Percentiles rank a stretch among this genome's conserved stretches.
Conservation (phyloP, 1,140 invertebrate genomes). For the Heliothis subflexa region DNA sequence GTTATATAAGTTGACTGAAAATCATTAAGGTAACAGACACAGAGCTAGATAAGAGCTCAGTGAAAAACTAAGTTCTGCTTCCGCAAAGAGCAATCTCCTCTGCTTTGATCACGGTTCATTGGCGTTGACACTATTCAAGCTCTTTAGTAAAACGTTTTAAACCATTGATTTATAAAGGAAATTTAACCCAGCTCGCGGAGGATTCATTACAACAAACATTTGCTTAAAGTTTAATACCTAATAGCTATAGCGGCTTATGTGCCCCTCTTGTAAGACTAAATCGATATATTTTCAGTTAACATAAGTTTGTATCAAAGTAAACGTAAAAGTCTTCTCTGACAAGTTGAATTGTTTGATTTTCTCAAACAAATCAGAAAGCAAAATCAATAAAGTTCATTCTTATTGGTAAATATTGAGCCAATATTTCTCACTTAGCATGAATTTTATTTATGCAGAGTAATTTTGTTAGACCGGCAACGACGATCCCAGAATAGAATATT, state of each 20-base stretch:
- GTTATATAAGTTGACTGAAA: background rate
- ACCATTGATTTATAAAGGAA: constrained; percentile 32
- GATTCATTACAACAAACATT: constrained; percentile 41
- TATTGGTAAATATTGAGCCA: constrained; percentile 19
- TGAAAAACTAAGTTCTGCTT: background rate
- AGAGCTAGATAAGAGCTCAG: background rate
- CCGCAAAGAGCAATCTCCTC: background rate
- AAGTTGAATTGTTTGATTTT: background rate
- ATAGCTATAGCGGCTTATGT: constrained; percentile 42
- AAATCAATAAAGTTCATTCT: background rate
- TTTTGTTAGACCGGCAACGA: background rate
- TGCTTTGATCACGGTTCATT: background rate
- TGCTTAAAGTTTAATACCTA: constrained; percentile 43
- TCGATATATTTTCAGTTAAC: constrained; percentile 25
- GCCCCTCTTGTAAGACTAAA: constrained; percentile 24
- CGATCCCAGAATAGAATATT: constrained; percentile 19
- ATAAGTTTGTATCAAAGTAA: background rate
- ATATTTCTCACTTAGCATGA: constrained; percentile 22
- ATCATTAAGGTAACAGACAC: background rate
- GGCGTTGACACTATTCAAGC: constrained; percentile 1
- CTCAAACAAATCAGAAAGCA: background rate
- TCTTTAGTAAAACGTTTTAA: constrained; percentile 2
- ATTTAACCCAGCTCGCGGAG: constrained; percentile 41
- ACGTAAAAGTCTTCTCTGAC: background rate
- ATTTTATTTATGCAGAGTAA: constrained; percentile 20